Evolutionary conservation across 1,140 invertebrate species (phyloP).

Genomic region (Diorhabda carinulata): DNA sequence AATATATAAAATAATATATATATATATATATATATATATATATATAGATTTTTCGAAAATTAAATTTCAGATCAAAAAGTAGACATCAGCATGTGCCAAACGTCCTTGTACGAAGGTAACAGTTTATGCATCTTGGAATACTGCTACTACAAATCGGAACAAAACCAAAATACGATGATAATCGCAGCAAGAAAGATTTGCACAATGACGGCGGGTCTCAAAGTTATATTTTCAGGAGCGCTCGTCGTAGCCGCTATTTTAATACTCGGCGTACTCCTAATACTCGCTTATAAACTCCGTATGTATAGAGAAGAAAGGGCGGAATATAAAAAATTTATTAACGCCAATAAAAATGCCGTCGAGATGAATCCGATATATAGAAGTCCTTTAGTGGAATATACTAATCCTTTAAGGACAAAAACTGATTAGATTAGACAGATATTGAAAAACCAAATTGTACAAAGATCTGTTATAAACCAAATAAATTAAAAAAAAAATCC

Average conservation of each 20-base stretch:
- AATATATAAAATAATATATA: neutral
- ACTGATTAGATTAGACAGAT: neutral
- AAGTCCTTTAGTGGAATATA: constrained; percentile 23
- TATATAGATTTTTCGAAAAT: neutral
- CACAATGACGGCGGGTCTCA: constrained; percentile 9
- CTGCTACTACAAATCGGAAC: constrained; percentile 15
- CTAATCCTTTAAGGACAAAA: constrained; percentile 26
- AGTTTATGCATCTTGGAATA: constrained; percentile 16
- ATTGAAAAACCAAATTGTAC: no score
- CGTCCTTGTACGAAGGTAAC: constrained; percentile 9
- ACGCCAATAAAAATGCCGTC: constrained; percentile 1
- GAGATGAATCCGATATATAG: constrained; percentile 30
- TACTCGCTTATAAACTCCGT: constrained; percentile 21
- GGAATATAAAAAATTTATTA: constrained; percentile 29
- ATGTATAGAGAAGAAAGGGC: constrained; percentile 20
- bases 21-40: neutral
- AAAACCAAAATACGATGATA: constrained; percentile 9
- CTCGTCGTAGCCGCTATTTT: constrained; percentile 15
- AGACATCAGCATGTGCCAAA: constrained; percentile 15
- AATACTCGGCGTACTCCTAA: constrained; percentile 14
- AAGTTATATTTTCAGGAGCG: neutral
- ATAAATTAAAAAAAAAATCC: no score
- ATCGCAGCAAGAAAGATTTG: constrained; percentile 12
- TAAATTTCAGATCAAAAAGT: neutral
- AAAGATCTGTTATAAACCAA: no score